These are phyloP conservation scores for Caerostris darwini DNA, from an alignment of 1,140 invertebrate genomes.

Conservation along the genomic window DNA sequence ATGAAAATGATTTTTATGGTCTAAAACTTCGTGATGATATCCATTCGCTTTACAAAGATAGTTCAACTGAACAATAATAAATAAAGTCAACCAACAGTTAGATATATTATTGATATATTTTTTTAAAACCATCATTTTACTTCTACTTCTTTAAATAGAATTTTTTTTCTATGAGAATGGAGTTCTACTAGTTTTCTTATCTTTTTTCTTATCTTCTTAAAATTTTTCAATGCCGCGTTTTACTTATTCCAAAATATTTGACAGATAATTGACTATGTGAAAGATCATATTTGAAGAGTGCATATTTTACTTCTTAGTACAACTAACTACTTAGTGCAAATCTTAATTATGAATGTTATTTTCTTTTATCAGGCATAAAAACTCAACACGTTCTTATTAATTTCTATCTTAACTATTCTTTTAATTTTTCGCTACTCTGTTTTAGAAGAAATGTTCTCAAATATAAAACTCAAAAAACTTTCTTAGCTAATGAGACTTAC, in stretches of 20 bases:
- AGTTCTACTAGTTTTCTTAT: background rate
- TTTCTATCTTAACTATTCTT: too few species aligned
- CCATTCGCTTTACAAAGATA: background rate
- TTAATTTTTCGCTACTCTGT: too few species aligned
- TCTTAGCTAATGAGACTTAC: too few species aligned
- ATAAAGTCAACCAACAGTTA: background rate
- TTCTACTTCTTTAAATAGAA: background rate
- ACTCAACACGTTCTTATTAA: too few species aligned
- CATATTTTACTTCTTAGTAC: too few species aligned
- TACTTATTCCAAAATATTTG: background rate
- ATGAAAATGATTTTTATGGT: conserved; percentile 58
- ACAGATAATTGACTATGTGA: background rate
- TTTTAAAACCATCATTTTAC: background rate
- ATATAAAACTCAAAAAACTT: too few species aligned
- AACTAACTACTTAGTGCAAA: too few species aligned
- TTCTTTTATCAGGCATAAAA: too few species aligned
- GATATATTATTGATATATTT: background rate
- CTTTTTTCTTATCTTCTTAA: background rate
- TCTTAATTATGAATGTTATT: too few species aligned
- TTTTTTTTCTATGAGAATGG: background rate
- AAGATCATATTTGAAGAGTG: too few species aligned
- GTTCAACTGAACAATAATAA: background rate
- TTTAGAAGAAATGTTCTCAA: too few species aligned
- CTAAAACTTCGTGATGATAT: conserved; percentile 62
- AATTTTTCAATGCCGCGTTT: background rate